Conservation (phyloP, 2,888 invertebrate species). For the Mechanitis mazaeus region DNA sequence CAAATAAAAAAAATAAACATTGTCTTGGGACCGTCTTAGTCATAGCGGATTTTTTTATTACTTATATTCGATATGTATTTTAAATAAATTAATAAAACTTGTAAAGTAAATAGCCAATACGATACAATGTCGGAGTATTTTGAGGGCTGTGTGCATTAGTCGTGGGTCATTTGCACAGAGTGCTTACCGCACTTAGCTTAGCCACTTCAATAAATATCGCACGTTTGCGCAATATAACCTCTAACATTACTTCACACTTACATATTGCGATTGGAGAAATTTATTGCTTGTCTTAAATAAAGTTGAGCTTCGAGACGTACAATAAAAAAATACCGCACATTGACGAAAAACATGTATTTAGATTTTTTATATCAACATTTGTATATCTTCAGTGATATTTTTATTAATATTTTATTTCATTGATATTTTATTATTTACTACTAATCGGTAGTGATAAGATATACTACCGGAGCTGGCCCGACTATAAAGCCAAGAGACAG, state of each 20-base stretch:
- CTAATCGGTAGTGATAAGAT: too few species aligned
- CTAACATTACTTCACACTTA: slow-evolving; percentile 72
- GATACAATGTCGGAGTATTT: background rate
- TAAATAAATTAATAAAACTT: slow-evolving; percentile 1
- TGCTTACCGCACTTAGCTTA: slow-evolving; percentile 50
- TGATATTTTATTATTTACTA: too few species aligned
- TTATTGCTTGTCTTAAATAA: slow-evolving; percentile 41
- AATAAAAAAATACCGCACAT: background rate
- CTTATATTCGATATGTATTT: background rate
- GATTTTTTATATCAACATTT: too few species aligned
- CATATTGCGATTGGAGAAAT: slow-evolving; percentile 45
- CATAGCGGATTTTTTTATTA: too few species aligned
- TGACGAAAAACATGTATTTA: too few species aligned
- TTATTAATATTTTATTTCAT: too few species aligned
- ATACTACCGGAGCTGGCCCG: too few species aligned
- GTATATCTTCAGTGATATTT: too few species aligned
- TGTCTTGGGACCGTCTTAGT: too few species aligned
- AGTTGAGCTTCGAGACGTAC: background rate
- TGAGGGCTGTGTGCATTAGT: slow-evolving; percentile 50
- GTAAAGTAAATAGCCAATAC: slow-evolving; percentile 5
- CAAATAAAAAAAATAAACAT: too few species aligned
- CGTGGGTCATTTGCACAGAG: slow-evolving; percentile 62
- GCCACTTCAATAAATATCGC: slow-evolving; percentile 72
- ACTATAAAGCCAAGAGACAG: too few species aligned
- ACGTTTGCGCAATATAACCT: slow-evolving; percentile 66